Evolutionary conservation across 2,797 vertebrate species (phyloP).

Genomic region (Gouania willdenowi): DNA sequence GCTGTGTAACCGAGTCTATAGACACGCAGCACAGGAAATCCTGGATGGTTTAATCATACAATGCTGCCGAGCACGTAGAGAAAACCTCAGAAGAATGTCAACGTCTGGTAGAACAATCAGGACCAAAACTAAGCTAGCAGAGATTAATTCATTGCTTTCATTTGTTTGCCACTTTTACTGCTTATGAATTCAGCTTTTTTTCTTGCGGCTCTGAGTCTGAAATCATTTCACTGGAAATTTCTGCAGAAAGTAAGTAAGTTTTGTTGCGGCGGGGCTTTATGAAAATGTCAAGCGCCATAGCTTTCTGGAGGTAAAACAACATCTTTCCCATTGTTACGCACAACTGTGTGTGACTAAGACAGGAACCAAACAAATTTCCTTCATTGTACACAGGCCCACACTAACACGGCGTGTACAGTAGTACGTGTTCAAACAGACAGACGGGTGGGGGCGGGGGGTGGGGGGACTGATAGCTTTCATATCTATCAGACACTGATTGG

Average conservation of each 20-base stretch:
- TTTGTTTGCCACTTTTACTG: neutral
- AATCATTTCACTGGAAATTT: neutral
- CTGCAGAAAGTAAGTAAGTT: neutral
- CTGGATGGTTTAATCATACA: neutral
- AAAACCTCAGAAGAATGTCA: constrained; percentile 1
- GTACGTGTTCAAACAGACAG: too few relatives aligned
- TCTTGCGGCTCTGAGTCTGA: neutral
- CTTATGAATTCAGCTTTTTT: neutral
- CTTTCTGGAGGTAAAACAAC: constrained; percentile 4
- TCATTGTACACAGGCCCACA: neutral
- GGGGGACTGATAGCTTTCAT: too few relatives aligned
- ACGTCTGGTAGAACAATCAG: constrained; percentile 3
- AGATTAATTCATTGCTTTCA: neutral
- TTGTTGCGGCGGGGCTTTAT: neutral
- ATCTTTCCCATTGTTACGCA: too few relatives aligned
- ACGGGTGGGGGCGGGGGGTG: too few relatives aligned
- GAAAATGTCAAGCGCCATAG: neutral
- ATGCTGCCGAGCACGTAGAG: neutral
- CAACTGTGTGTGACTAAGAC: too few relatives aligned
- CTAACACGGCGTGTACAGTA: too few relatives aligned
- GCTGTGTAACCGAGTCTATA: constrained; percentile 38
- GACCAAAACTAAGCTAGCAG: neutral
- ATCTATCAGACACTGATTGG: too few relatives aligned
- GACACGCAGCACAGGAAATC: constrained; percentile 7
- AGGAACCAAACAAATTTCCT: too few relatives aligned